Evolutionary conservation across 1,140 invertebrate species (phyloP), one percentile per base, ranked within the genome.

Genomic region (Hylaeus anthracinus): DNA sequence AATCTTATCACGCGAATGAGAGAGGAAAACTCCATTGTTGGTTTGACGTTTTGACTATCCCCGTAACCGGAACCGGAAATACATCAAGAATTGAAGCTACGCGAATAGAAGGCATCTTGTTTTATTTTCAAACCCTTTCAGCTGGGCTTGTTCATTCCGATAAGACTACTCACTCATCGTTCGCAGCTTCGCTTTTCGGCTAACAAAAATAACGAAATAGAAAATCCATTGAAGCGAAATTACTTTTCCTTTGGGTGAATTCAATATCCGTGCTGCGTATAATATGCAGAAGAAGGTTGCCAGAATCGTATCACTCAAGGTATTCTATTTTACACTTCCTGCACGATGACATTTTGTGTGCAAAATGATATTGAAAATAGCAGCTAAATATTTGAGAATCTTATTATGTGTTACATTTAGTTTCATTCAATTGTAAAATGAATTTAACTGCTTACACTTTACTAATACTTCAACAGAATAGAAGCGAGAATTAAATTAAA

Each of bases 161-260:
- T 77, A 79, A 72, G 67, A 72, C 72, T 64, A 69, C 69, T 15
- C 76, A 79, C 69, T 79, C 76, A 79, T 79, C 69, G 76, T 55
- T 64, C 15, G 37, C 56, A 43, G 43, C 55, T 78, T 71, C 56
- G 45, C 66, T 78, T 78, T 71, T 63, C 6, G n/a, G 73, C 5
- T 56, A 70, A 37, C 67, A 64, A 72, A 79, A 79, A 55, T 63
- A 72, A 79, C 39, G 69, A 55, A 72, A 63, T 56, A n/a, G 48
- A 64, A 72, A 64, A 72, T 79, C 69, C 45, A 51, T 79, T 66
- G 26, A 48, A 4, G 48, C 48, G 69, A 45, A 79, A 71, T 79
- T 79, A 79, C 69, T 72, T 79, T 72, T 37, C 58, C 56, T 55
- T 72, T 63, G 2, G 14, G 56, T 9, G 43, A 70, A 71, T 71